Base-by-base conservation (phyloP, 2,888 invertebrate species). In the Coenonympha glycerion region DNA sequence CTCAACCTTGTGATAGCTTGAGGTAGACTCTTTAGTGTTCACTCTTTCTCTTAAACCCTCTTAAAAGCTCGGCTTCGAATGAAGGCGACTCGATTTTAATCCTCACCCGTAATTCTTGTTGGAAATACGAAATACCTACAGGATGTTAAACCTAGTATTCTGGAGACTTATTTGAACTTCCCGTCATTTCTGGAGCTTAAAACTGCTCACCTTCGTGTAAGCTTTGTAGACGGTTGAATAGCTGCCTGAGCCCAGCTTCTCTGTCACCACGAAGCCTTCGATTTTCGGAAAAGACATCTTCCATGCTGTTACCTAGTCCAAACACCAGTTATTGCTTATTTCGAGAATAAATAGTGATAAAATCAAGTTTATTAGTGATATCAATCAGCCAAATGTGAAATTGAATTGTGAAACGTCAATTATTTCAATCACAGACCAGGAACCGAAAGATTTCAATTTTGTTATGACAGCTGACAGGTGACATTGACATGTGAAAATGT, bases 151-250 rank as follows among this genome's bases (percentile, higher is more conserved):
- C n/a, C n/a, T n/a, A n/a, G n/a, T n/a, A n/a, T n/a, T n/a, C n/a
- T n/a, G n/a, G n/a, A n/a, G n/a, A n/a, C n/a, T n/a, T n/a, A n/a
- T n/a, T n/a, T n/a, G n/a, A n/a, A n/a, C n/a, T n/a, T n/a, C n/a
- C n/a, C n/a, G n/a, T n/a, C n/a, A n/a, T n/a, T n/a, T n/a, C n/a
- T n/a, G n/a, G n/a, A n/a, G n/a, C n/a, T n/a, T n/a, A n/a, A n/a
- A n/a, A n/a, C n/a, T n/a, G 30, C 13, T 11, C 39, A 55, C 55
- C 89, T 92, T 92, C 60, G 89, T 89, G 53, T 89, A 89, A 0
- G 94, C 95, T 80, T 94, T 95, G 71, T 92, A 95, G 0, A 96
- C 96, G 0, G 92, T 92, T 0, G 95, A 93, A 79, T 95, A 96
- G 60, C 93, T 94, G 1, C 96, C 96, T 13, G 90, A 89, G 0